phyloP scores from a whole-genome alignment of 2,113 vertebrate genomes.

The Paralichthys olivaceus region DNA sequence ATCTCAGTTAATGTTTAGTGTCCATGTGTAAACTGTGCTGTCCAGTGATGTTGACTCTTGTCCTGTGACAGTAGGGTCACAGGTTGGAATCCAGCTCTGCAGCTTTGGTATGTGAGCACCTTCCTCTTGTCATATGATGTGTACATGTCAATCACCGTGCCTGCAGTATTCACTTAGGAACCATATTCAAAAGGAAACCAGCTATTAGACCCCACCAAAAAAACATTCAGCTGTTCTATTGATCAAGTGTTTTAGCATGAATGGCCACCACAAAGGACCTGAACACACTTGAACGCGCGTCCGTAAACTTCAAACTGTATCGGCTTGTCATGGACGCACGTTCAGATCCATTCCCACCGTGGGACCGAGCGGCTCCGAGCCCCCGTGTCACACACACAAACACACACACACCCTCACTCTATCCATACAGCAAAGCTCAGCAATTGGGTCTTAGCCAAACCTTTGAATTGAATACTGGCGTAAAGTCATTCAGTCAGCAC shows the following conservation, averaged over 20 bases:
- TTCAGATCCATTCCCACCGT: background rate
- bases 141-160: background rate
- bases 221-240: background rate
- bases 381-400: conserved; percentile 9
- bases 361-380: background rate
- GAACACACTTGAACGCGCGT: background rate
- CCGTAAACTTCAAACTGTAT: background rate
- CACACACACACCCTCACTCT: conserved; percentile 50
- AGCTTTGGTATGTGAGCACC: background rate
- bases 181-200: background rate
- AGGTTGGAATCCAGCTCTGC: background rate
- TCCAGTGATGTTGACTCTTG: background rate
- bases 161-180: background rate
- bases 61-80: too few species aligned
- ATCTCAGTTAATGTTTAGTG: background rate
- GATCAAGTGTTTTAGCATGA: background rate
- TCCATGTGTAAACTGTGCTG: background rate
- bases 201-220: background rate
- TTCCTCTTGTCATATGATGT: background rate
- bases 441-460: conserved; percentile 76
- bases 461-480: conserved; percentile 80
- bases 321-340: conserved; percentile 1
- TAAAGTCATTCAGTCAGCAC: conserved; percentile 83
- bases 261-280: background rate
- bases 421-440: conserved; percentile 78